Evolutionary conservation across 2,113 vertebrate genomes (phyloP).

Genomic region (Danio rerio): GRCz12tu NC_133190.1:29957001-29957500

Average conservation of each 20-base stretch:
- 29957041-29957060: constrained; percentile 79
- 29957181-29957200: constrained; percentile 61
- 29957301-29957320: constrained; percentile 67
- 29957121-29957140: constrained; percentile 91
- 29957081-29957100: constrained; percentile 85
- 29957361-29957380: constrained; percentile 64
- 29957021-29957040: constrained; percentile 82
- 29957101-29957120: constrained; percentile 84
- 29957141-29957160: constrained; percentile 75
- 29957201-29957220: constrained; percentile 34
- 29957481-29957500: constrained; percentile 73
- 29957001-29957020: constrained; percentile 97
- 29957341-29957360: constrained; percentile 74
- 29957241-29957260: constrained; percentile 53
- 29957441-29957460: constrained; percentile 18
- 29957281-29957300: constrained; percentile 46
- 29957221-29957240: constrained; percentile 42
- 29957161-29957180: constrained; percentile 68
- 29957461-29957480: constrained; percentile 72
- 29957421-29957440: constrained; percentile 36
- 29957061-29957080: constrained; percentile 95
- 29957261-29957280: constrained; percentile 55
- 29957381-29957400: constrained; percentile 57
- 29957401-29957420: constrained; percentile 22
- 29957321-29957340: constrained; percentile 69